Evolutionary conservation across 1,140 invertebrate genomes (phyloP).

Genomic region (Drosophila lacertosa): DNA sequence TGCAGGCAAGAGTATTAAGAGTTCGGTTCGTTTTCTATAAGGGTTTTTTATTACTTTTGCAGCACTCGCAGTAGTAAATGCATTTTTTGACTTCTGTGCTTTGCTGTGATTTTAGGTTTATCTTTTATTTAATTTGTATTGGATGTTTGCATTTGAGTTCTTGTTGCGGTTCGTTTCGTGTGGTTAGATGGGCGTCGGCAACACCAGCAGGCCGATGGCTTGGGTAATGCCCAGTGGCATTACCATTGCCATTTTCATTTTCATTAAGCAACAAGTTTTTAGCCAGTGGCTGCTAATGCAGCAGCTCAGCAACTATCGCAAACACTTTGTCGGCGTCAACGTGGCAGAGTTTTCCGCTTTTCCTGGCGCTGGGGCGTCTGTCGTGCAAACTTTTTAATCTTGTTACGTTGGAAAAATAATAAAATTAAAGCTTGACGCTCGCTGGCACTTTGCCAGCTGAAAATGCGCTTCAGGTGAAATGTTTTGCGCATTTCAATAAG

Average conservation of each 20-base stretch:
- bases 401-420: constrained; percentile 72
- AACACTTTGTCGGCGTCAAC: constrained; percentile 49
- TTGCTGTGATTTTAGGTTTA: constrained; percentile 54
- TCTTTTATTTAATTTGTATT: constrained; percentile 74
- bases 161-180: constrained; percentile 41
- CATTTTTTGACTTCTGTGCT: constrained; percentile 33
- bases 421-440: constrained; percentile 72
- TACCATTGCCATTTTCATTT: constrained; percentile 52
- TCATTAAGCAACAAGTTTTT: constrained; percentile 74
- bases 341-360: constrained; percentile 7
- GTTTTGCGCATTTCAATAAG: constrained; percentile 75
- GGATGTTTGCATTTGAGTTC: constrained; percentile 75
- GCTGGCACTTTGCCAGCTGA: constrained; percentile 25
- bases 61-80: neutral
- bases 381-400: constrained; percentile 79
- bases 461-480: constrained; percentile 52
- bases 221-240: constrained; percentile 47
- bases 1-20: neutral
- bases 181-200: neutral
- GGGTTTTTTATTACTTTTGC: neutral
- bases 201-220: too few species aligned
- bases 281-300: constrained; percentile 49
- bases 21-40: neutral
- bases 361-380: constrained; percentile 21
- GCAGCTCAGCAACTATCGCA: constrained; percentile 59